Percentiles rank a stretch among this genome's conserved stretches.
Evolutionary conservation across 1,140 invertebrate species (phyloP).

Genomic region (Leucophenga varia): DNA sequence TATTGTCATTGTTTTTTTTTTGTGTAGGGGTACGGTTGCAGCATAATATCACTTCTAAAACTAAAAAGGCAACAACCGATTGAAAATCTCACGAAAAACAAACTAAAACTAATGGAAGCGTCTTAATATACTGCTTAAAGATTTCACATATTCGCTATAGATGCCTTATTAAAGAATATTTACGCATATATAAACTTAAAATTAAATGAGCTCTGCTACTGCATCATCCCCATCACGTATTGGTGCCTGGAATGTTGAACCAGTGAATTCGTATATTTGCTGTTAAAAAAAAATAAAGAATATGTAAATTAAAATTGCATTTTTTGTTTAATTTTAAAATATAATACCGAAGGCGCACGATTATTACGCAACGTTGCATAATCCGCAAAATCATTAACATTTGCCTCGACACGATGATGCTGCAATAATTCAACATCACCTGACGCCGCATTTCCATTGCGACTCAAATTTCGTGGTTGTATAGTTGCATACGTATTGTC

Average conservation of each 20-base stretch:
- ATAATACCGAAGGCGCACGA: conserved; percentile 43
- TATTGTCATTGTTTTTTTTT: no score
- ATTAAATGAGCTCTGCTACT: conserved; percentile 70
- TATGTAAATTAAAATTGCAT: background rate
- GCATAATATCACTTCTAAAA: no score
- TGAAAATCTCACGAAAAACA: no score
- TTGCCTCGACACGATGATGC: conserved; percentile 52
- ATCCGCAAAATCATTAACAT: conserved; percentile 64
- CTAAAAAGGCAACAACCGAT: no score
- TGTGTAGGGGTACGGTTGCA: no score
- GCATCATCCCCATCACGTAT: conserved; percentile 69
- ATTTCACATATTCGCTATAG: no score
- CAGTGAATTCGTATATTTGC: conserved; percentile 60
- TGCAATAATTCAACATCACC: conserved; percentile 30
- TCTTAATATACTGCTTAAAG: no score
- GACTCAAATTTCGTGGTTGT: conserved; percentile 65
- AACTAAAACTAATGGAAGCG: no score
- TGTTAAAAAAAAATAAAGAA: background rate
- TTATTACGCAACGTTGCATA: conserved; percentile 67
- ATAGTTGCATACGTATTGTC: conserved; percentile 89
- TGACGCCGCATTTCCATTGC: conserved; percentile 31
- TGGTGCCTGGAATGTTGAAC: conserved; percentile 72
- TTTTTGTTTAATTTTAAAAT: background rate
- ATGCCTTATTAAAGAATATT: no score
- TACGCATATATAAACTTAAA: conserved; percentile 6